Base-by-base conservation (phyloP, 1,140 invertebrate species). In the Apis cerana region DNA sequence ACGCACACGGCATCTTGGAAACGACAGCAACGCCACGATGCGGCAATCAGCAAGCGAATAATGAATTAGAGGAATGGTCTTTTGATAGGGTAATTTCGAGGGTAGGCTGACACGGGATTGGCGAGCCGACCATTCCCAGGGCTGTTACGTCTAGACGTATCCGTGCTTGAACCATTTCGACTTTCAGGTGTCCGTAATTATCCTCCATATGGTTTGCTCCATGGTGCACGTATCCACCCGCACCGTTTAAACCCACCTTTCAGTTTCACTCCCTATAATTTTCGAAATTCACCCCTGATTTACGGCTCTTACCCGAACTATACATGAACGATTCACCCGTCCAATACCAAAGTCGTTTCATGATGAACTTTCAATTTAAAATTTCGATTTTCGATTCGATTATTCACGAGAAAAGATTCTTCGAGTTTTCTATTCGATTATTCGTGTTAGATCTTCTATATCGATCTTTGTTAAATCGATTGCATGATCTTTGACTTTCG, bases 121-220 rank as follows among this genome's bases (percentile, higher is more conserved):
- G 89, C 65, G 82, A 85, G 83, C 75, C 62, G 83, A 82, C 89
- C 80, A 91, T 91, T 91, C 77, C 75, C 83, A 85, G 87, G 80
- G 88, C 81, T 87, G 86, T 90, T 88, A 85, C 80, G 91, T 92
- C 90, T 92, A 92, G 91, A 93, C 91, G 88, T 89, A 89, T 89
- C 74, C 78, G 82, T 77, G 83, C 80, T 50, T 62, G 75, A 81
- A 83, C 88, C 90, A 91, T 92, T 92, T 87, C 82, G 91, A 91
- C 86, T 92, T 92, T 92, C 91, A 92, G 92, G 91, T 92, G 91
- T 92, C 90, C 89, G 85, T 92, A 92, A 92, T 93, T 91, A 90
- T 89, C 85, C 86, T 77, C 68, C 62, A 52, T 61, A 70, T 74
- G 74, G 75, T 76, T 87, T 86, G n/a, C 80, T 52, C 65, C 85